Evolutionary conservation across 2,797 vertebrate species (phyloP).

Genomic region (Rhyacichthys aspro): DNA sequence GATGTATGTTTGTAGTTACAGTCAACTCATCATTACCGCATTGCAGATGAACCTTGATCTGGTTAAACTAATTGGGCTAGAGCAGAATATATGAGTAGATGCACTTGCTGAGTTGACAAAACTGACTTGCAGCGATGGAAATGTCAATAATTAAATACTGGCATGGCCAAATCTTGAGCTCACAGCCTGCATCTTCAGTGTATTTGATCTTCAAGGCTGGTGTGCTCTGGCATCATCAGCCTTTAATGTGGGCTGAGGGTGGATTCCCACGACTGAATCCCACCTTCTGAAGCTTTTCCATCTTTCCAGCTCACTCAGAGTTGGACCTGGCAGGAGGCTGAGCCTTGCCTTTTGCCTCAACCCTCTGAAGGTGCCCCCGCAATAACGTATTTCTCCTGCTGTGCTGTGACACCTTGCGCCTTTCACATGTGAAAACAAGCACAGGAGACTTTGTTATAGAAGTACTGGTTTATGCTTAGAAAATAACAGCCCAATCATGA

Average conservation of each 20-base stretch:
- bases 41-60: slow-evolving; percentile 31
- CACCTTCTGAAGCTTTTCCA: slow-evolving; percentile 56
- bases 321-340: slow-evolving; percentile 64
- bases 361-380: slow-evolving; percentile 71
- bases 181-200: slow-evolving; percentile 76
- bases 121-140: slow-evolving; percentile 65
- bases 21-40: slow-evolving; percentile 32
- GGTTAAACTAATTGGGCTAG: slow-evolving; percentile 64
- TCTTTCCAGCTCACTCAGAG: slow-evolving; percentile 47
- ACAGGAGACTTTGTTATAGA: slow-evolving; percentile 1
- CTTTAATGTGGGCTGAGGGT: slow-evolving; percentile 76
- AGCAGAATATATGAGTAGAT: slow-evolving; percentile 58
- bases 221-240: slow-evolving; percentile 54
- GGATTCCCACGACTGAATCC: slow-evolving; percentile 65
- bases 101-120: slow-evolving; percentile 73
- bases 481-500: not conserved
- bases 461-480: not conserved
- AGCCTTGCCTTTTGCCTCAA: slow-evolving; percentile 63
- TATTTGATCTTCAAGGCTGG: slow-evolving; percentile 80
- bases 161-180: slow-evolving; percentile 66
- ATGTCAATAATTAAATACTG: slow-evolving; percentile 82
- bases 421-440: slow-evolving; percentile 26
- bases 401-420: slow-evolving; percentile 53
- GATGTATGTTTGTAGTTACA: slow-evolving; percentile 34
- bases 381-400: slow-evolving; percentile 64